Percentiles rank a stretch among this genome's conserved stretches.
Conservation (phyloP, 2,888 invertebrate species). For the Folsomia manolachei region DNA sequence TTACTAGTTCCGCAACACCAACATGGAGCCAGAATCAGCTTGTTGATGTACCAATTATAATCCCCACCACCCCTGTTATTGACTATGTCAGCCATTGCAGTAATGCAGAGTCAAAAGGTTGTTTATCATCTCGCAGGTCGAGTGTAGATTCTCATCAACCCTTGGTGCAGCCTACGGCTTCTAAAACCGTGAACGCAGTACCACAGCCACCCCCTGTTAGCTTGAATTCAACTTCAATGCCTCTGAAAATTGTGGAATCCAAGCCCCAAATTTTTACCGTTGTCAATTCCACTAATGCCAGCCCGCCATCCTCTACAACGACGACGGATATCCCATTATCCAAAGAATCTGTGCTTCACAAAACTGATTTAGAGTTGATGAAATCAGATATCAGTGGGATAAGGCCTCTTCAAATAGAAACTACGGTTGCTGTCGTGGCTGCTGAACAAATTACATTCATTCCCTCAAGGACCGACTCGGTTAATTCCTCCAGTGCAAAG, state of each 20-base stretch:
- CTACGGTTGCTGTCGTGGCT: conserved; percentile 49
- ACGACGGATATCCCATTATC: not conserved
- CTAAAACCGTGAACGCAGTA: not conserved
- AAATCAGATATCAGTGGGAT: conserved; percentile 42
- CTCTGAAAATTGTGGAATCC: not conserved
- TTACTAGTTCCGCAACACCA: conserved; percentile 1
- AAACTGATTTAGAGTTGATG: conserved; percentile 33
- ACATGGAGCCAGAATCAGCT: conserved; percentile 10
- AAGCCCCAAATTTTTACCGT: not conserved
- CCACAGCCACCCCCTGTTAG: not conserved
- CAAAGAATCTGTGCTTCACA: conserved; percentile 4
- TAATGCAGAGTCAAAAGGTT: conserved; percentile 16
- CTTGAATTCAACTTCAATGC: not conserved
- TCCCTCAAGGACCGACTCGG: conserved; percentile 34
- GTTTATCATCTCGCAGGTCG: conserved; percentile 34
- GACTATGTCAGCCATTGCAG: too few relatives aligned
- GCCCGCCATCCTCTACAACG: not conserved
- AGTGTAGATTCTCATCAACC: conserved; percentile 42
- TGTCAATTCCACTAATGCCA: not conserved
- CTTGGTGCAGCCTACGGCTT: too few relatives aligned
- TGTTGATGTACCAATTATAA: conserved; percentile 6
- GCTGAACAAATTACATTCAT: conserved; percentile 37
- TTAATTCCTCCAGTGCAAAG: conserved; percentile 24
- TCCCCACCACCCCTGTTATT: conserved; percentile 15
- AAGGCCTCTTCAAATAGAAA: conserved; percentile 40